A percentile compares a stretch with the other conserved stretches of the same genome.
Conservation (phyloP, 1,140 invertebrate genomes). For the Ceratina australensis region DNA sequence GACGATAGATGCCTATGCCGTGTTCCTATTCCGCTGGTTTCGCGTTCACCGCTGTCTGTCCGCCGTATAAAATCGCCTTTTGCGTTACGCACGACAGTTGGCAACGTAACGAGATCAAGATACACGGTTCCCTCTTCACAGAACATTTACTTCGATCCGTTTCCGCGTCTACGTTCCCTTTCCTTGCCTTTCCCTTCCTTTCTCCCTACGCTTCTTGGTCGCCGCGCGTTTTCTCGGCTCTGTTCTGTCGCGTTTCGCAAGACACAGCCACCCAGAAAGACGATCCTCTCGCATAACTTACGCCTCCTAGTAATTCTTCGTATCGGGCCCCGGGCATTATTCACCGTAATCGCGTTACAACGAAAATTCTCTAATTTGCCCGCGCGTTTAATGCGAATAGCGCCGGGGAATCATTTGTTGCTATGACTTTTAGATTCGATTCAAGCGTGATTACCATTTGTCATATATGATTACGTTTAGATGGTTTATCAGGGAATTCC, state of each 20-base stretch:
- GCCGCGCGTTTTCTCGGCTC: not conserved
- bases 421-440: no score
- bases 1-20: not conserved
- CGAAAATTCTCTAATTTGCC: not conserved
- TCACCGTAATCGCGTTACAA: not conserved
- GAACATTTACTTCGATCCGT: slow-evolving; percentile 49
- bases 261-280: slow-evolving; percentile 29
- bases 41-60: not conserved
- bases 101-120: slow-evolving; percentile 49
- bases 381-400: no score
- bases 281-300: slow-evolving; percentile 34
- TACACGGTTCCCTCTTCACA: slow-evolving; percentile 47
- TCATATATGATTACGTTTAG: not conserved
- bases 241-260: slow-evolving; percentile 30
- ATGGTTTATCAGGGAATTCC: not conserved
- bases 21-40: not conserved
- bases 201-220: not conserved
- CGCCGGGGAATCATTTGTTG: no score
- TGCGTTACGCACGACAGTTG: slow-evolving; percentile 44
- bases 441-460: no score
- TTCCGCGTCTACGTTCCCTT: slow-evolving; percentile 30
- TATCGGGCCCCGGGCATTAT: not conserved
- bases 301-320: not conserved
- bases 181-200: not conserved
- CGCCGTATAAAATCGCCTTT: slow-evolving; percentile 15